phyloP scores from a whole-genome alignment of 1,140 invertebrate genomes.

The Eumaeus atala region DNA sequence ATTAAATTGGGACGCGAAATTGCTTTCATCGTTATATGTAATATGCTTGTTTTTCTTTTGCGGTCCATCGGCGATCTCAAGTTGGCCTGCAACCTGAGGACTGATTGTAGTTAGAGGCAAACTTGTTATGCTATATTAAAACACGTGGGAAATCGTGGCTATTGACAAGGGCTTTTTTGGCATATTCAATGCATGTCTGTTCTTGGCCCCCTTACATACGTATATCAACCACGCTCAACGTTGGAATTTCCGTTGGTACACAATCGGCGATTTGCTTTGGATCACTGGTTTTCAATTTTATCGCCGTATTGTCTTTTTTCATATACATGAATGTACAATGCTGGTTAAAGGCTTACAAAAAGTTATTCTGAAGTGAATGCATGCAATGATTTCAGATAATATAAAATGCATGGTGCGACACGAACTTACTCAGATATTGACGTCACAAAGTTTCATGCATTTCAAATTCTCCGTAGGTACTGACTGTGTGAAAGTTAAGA shows the following conservation, averaged over 20 bases:
- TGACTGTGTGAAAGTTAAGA: not conserved
- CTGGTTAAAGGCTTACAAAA: not conserved
- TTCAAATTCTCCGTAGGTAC: not conserved
- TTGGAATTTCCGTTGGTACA: constrained; percentile 39
- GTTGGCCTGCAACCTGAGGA: too few relatives aligned
- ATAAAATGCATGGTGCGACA: not conserved
- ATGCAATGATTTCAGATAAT: constrained; percentile 1
- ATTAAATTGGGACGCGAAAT: constrained; percentile 1
- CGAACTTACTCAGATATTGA: constrained; percentile 1
- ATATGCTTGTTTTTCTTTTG: too few relatives aligned
- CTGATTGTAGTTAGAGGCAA: not conserved
- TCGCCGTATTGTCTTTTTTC: constrained; percentile 25
- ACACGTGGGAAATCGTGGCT: constrained; percentile 7
- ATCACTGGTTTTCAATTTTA: constrained; percentile 32
- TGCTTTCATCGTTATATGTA: too few relatives aligned
- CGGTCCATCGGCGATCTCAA: too few relatives aligned
- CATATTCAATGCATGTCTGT: constrained; percentile 28
- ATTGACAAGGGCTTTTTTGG: constrained; percentile 31
- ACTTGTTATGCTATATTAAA: not conserved
- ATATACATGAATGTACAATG: not conserved
- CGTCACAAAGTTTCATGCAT: constrained; percentile 5
- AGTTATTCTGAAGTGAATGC: constrained; percentile 4
- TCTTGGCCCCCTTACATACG: constrained; percentile 31
- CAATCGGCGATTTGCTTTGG: constrained; percentile 32
- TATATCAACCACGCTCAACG: constrained; percentile 34